Conservation (phyloP, 2,113 vertebrate genomes). For the Malurus melanocephalus region DNA sequence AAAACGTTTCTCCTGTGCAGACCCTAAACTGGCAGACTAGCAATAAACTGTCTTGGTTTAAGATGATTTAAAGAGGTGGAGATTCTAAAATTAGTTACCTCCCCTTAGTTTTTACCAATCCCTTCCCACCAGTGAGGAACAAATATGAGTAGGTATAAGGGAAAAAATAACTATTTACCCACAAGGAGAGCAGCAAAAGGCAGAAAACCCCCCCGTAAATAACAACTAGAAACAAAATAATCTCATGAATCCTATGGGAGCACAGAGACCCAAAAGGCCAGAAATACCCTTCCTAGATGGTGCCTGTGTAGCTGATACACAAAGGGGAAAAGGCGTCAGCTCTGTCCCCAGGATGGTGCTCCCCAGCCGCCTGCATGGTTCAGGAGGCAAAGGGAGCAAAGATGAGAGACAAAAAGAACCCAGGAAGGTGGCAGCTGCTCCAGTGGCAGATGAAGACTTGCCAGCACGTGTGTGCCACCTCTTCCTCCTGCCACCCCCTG, state of each 20-base stretch:
- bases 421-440: accelerated
- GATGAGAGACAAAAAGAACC: too few species aligned
- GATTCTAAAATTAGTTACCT: background rate
- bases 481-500: accelerated
- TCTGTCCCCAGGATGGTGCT: background rate
- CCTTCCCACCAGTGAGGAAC: background rate
- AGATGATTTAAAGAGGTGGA: background rate
- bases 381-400: background rate
- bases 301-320: accelerated
- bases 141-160: background rate
- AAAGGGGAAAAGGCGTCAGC: accelerated
- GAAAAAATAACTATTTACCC: background rate
- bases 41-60: background rate
- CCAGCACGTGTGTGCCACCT: accelerated
- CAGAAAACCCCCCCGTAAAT: background rate
- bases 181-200: background rate
- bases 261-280: background rate
- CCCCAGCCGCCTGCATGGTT: background rate
- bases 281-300: background rate
- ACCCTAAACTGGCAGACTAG: background rate
- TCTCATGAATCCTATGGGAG: background rate
- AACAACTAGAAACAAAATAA: background rate
- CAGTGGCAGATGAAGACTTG: accelerated
- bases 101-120: background rate
- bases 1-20: background rate